Conservation (phyloP, 1,140 invertebrate species). For the Coenobita brevimanus region DNA sequence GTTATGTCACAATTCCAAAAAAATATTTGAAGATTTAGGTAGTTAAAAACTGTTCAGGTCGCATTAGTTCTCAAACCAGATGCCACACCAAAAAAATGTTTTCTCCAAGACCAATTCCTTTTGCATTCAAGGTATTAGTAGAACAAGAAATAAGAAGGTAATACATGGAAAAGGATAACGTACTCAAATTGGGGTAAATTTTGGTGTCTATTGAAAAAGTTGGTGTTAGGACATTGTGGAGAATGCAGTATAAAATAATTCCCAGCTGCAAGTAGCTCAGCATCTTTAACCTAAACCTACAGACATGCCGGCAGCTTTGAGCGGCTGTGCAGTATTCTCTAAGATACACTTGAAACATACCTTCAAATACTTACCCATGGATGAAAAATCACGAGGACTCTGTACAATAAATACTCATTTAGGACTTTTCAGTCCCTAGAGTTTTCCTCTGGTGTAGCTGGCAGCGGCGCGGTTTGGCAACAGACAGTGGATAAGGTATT, state of each 20-base stretch:
- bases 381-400: slow-evolving; percentile 11
- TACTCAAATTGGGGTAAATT: background rate
- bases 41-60: too few relatives aligned
- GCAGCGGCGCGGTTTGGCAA: background rate
- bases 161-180: background rate
- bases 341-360: background rate
- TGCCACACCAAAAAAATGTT: too few relatives aligned
- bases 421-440: background rate
- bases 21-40: background rate
- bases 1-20: background rate
- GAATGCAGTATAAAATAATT: background rate
- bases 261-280: background rate
- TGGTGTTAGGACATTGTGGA: background rate
- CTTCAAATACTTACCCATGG: background rate
- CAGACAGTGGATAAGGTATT: background rate
- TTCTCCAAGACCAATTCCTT: background rate
- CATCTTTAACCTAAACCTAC: background rate
- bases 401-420: background rate
- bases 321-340: background rate
- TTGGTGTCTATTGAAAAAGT: background rate
- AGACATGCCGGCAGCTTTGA: background rate
- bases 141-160: background rate
- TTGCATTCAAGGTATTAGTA: background rate
- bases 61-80: background rate
- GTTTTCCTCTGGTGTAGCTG: background rate